Percentiles rank a stretch among this genome's conserved stretches.
phyloP scores from a whole-genome alignment of 2,797 vertebrate genomes.

The Tiaroga cobitis region DNA sequence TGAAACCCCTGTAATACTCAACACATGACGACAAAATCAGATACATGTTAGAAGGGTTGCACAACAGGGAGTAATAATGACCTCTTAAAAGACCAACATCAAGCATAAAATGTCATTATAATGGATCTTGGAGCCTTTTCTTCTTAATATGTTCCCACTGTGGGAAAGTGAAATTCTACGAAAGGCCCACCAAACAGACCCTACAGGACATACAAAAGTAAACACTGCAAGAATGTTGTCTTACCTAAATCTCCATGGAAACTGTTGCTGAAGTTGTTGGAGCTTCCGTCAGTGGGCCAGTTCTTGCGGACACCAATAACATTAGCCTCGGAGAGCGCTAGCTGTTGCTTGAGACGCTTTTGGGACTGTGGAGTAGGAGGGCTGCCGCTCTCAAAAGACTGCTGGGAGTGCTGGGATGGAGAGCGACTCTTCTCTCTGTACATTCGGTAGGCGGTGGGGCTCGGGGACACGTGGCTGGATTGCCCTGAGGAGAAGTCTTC shows the following conservation, averaged over 20 bases:
- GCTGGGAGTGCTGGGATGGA: conserved; percentile 92
- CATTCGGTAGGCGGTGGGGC: conserved; percentile 87
- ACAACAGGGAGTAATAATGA: not conserved
- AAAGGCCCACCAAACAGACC: conserved; percentile 60
- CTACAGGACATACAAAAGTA: conserved; percentile 2
- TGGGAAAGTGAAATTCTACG: conserved; percentile 64
- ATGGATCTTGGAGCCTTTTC: not conserved
- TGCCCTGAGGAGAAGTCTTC: conserved; percentile 92
- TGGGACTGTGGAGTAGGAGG: conserved; percentile 95
- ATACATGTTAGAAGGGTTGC: not conserved
- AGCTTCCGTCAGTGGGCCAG: conserved; percentile 89
- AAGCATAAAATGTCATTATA: not conserved
- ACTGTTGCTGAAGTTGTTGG: conserved; percentile 79
- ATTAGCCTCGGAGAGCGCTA: conserved; percentile 90
- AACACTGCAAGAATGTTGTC: conserved; percentile 49
- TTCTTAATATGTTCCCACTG: not conserved
- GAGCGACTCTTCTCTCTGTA: conserved; percentile 94
- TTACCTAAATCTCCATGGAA: conserved; percentile 83
- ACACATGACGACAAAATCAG: not conserved
- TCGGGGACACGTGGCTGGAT: conserved; percentile 94
- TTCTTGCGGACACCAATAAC: conserved; percentile 96
- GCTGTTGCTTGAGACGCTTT: conserved; percentile 89
- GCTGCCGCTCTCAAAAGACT: conserved; percentile 96
- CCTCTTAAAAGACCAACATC: not conserved
- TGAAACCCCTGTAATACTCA: not conserved